Conservation (phyloP, 2,797 vertebrate genomes). For the Anabas testudineus region DNA sequence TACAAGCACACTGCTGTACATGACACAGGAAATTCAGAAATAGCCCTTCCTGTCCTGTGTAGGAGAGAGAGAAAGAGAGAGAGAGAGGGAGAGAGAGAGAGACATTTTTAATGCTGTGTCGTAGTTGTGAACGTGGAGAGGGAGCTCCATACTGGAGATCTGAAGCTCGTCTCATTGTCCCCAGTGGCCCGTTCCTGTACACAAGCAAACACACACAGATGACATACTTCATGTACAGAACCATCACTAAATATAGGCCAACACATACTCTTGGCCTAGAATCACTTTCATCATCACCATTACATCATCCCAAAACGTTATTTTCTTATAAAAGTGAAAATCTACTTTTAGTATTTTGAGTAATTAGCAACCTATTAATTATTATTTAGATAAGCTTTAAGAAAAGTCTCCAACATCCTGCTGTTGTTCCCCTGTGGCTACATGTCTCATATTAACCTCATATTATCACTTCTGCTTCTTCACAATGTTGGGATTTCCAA, state of each 20-base stretch:
- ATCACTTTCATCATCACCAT: neutral
- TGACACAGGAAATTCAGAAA: constrained; percentile 63
- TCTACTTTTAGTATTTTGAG: neutral
- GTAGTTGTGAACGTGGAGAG: constrained; percentile 72
- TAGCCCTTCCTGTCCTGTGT: constrained; percentile 58
- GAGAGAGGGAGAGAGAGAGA: constrained; percentile 9
- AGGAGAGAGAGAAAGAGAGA: too few species aligned
- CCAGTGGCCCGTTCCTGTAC: constrained; percentile 67
- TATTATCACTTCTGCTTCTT: constrained; percentile 2
- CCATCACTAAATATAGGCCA: neutral
- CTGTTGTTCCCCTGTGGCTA: neutral
- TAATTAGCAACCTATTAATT: neutral
- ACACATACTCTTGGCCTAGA: neutral
- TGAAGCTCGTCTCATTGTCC: constrained; percentile 43
- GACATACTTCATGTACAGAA: too few species aligned
- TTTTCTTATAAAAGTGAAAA: neutral
- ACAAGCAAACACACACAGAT: constrained; percentile 35
- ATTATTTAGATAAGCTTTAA: neutral
- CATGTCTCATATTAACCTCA: neutral
- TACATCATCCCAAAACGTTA: neutral
- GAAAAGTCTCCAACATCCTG: too few species aligned
- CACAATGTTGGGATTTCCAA: too few species aligned
- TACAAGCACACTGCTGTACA: constrained; percentile 25
- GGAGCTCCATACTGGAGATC: constrained; percentile 62
- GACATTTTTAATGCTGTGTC: constrained; percentile 48